phyloP scores from a whole-genome alignment of 2,797 vertebrate species.

The Lagocephalus sceleratus region DNA sequence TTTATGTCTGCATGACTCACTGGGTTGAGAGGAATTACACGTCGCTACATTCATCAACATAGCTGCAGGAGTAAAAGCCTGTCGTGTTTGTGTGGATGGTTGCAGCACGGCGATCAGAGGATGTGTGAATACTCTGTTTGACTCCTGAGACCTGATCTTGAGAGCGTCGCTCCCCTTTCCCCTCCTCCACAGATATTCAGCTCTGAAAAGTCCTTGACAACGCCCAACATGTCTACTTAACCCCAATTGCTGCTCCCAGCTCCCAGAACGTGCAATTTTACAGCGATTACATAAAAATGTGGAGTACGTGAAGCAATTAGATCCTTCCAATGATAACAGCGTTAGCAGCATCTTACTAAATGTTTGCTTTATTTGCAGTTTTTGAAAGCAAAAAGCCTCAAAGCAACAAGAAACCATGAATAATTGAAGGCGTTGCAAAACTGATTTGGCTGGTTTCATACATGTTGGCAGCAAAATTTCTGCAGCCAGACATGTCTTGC shows the following conservation, averaged over 20 bases:
- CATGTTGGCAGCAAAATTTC: constrained; percentile 34
- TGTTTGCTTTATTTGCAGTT: constrained; percentile 34
- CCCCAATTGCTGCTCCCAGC: constrained; percentile 50
- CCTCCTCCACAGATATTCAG: constrained; percentile 23
- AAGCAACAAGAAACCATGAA: constrained; percentile 45
- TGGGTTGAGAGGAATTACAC: constrained; percentile 18
- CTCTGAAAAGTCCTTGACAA: constrained; percentile 41
- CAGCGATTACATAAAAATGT: constrained; percentile 37
- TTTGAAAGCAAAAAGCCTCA: constrained; percentile 49
- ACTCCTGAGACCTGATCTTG: constrained; percentile 38
- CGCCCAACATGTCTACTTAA: constrained; percentile 44
- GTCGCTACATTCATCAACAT: constrained; percentile 5
- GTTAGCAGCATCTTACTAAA: constrained; percentile 19
- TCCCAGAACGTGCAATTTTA: constrained; percentile 39
- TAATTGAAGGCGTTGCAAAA: constrained; percentile 49
- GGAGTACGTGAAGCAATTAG: constrained; percentile 26
- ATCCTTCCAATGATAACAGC: constrained; percentile 35
- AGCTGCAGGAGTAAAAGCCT: constrained; percentile 11
- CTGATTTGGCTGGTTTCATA: constrained; percentile 35
- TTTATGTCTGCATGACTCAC: constrained; percentile 26
- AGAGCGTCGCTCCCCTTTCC: constrained; percentile 9
- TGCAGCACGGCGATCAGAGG: constrained; percentile 26
- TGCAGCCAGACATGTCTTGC: constrained; percentile 13
- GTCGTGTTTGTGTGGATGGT: constrained; percentile 26
- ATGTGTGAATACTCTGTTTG: constrained; percentile 35